phyloP scores from a whole-genome alignment of 1,140 invertebrate genomes.

The Kradibia gibbosae region DNA sequence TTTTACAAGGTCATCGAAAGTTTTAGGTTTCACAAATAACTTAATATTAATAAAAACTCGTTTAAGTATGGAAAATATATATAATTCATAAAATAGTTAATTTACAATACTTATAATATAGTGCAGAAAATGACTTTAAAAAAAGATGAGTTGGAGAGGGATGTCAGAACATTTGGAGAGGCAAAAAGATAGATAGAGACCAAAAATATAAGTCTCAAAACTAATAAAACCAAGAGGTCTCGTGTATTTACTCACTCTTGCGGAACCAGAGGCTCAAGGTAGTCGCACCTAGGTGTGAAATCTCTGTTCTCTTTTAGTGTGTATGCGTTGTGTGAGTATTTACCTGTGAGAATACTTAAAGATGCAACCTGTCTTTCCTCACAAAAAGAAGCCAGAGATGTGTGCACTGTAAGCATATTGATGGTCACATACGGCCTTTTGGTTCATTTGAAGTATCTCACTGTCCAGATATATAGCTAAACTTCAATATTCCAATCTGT shows the following conservation, averaged over 20 bases:
- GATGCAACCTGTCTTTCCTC: constrained; percentile 67
- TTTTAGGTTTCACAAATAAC: too few species aligned
- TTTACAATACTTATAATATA: neutral
- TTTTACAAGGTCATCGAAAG: too few species aligned
- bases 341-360: constrained; percentile 37
- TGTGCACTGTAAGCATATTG: neutral
- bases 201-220: constrained; percentile 67
- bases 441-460: constrained; percentile 39
- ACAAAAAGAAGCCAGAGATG: neutral
- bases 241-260: constrained; percentile 64
- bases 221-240: constrained; percentile 58
- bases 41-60: too few species aligned
- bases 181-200: neutral
- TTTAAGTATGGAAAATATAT: too few species aligned
- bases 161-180: neutral
- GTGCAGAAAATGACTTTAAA: neutral
- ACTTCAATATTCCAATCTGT: neutral
- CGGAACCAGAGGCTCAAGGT: constrained; percentile 62
- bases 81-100: neutral
- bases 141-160: neutral
- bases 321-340: neutral
- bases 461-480: neutral
- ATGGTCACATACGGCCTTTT: neutral
- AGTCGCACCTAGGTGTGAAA: constrained; percentile 72
- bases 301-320: constrained; percentile 47